Conservation (phyloP, 2,797 vertebrate species). For the Sebastes cheni region DNA sequence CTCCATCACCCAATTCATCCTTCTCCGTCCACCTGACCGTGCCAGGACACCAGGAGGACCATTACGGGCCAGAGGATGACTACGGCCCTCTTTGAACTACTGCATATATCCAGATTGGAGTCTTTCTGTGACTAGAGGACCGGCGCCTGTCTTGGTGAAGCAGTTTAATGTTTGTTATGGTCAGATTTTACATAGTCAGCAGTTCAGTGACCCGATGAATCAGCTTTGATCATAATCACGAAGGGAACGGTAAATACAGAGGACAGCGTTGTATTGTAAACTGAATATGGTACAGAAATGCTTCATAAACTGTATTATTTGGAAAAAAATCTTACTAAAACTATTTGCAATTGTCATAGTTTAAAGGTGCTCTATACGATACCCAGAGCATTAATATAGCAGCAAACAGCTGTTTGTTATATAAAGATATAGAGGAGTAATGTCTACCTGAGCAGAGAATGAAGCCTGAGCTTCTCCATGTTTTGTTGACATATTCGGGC, state of each 20-base stretch:
- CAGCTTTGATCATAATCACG: not conserved
- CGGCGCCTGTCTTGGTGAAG: not conserved
- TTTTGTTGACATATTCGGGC: no score
- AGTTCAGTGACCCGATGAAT: not conserved
- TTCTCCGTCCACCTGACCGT: slow-evolving; percentile 26
- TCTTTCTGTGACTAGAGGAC: not conserved
- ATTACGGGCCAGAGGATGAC: slow-evolving; percentile 54
- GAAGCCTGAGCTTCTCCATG: no score
- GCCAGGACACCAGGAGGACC: slow-evolving; percentile 23
- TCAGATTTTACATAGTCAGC: not conserved
- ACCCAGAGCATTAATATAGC: not conserved
- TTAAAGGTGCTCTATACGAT: not conserved
- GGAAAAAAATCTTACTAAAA: not conserved
- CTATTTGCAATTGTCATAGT: not conserved
- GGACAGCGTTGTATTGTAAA: not conserved
- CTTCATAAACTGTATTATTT: not conserved
- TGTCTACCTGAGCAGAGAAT: no score
- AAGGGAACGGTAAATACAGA: not conserved
- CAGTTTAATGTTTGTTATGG: not conserved
- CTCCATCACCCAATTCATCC: slow-evolving; percentile 2
- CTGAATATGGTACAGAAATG: not conserved
- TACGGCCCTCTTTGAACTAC: slow-evolving; percentile 72
- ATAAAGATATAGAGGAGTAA: not conserved
- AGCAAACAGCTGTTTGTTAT: not conserved
- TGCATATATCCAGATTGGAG: not conserved